Evolutionary conservation across 2,888 invertebrate genomes (phyloP), one percentile per base, ranked within the genome.

Genomic region (Mystacides longicornis): DNA sequence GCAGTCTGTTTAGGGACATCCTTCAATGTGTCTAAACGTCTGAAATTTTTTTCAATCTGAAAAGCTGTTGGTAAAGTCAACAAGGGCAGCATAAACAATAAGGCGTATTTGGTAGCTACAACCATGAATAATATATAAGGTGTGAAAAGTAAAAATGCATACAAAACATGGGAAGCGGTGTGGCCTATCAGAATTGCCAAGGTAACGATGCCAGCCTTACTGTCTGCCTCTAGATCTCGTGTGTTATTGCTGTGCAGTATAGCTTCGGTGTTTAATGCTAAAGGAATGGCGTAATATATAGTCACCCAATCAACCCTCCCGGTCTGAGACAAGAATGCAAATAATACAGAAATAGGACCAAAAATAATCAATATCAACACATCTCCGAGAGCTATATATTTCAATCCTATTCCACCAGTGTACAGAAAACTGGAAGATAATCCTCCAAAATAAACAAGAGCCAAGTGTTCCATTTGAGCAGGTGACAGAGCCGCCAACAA

Each of bases 161-260:
- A 96, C 21, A 96, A 75, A 59, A 94, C 83, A 71, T 94, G 93
- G 4, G 96, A 95, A 59, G 89, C 88, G 37, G 92, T 92, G 66
- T 86, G 86, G 20, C 96, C 96, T 62, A 96, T 86, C 52, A 95
- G 73, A 67, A 96, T 95, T n/a, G 96, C 94, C 64, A 96, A 73
- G 16, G 96, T 97, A 0, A 96, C 93, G 65, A 95, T 94, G 60
- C 94, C 94, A 49, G 91, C 95, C 68, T 83, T 84, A 59, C 85
- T 82, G 67, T 96, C 96, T 57, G 85, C 85, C 66, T 93, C 92
- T 63, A 90, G 81, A 73, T 96, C 95, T 63, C 95, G 81, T 1
- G 94, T 93, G 69, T 97, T 96, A 69, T 96, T 97, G 66, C 93
- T 90, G 69, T 96, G 96, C 55, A 97, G 76, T 66, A 96, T 95